Conservation (phyloP, 2,888 invertebrate species). For the Thysanoteuthis rhombus region DNA sequence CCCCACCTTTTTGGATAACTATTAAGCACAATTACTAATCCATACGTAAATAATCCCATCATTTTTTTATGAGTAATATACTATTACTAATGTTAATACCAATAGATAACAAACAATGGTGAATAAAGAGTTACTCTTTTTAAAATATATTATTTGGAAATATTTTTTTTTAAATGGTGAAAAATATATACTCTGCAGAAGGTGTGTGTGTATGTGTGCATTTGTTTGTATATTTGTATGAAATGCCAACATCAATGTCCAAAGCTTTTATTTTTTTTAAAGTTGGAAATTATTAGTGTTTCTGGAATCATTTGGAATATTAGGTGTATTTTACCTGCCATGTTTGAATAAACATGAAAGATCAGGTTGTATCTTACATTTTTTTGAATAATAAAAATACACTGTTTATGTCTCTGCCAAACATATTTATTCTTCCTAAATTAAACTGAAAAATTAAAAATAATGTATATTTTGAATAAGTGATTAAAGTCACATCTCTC, state of each 20-base stretch:
- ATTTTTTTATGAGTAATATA: too few relatives aligned
- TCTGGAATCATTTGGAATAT: background rate
- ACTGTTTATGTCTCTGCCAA: background rate
- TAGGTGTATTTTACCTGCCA: background rate
- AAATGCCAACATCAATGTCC: background rate
- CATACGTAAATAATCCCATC: too few relatives aligned
- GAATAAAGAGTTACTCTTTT: too few relatives aligned
- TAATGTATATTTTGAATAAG: too few relatives aligned
- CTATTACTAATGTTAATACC: too few relatives aligned
- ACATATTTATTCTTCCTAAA: too few relatives aligned
- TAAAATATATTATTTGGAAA: too few relatives aligned
- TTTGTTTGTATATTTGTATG: background rate
- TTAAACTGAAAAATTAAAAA: too few relatives aligned
- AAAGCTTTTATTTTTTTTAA: background rate
- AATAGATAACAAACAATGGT: too few relatives aligned
- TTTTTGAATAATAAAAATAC: background rate
- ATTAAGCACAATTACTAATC: too few relatives aligned
- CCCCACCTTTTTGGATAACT: too few relatives aligned
- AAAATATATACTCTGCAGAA: background rate
- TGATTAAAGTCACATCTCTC: too few relatives aligned
- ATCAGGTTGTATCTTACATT: background rate
- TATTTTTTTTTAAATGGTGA: background rate
- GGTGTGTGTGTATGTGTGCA: background rate
- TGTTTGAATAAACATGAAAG: background rate
- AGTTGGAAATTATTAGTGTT: background rate